Base-by-base conservation (phyloP, 2,888 invertebrate species). In the Cetonia aurata region DNA sequence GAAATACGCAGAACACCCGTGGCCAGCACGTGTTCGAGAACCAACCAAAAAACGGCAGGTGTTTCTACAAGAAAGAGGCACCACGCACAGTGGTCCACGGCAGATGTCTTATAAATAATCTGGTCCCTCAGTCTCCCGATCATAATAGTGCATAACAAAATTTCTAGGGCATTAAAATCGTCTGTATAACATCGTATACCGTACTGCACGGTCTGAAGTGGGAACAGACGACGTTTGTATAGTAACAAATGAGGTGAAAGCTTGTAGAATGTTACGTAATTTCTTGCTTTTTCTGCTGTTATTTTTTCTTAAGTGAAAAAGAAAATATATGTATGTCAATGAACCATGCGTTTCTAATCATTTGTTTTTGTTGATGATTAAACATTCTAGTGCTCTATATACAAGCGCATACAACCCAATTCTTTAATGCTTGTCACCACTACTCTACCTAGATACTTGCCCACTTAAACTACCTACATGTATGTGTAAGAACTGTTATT, bases 61-160 rank as follows among this genome's bases (percentile, higher is more conserved):
- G 67, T 67, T 56, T 56, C 46, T 17, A 42, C 17, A 25, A 31
- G 33, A 48, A 33, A 8, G 37, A 37, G 57, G 67, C 56, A 37
- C 37, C 31, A 33, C 17, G 42, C 17, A 25, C 31, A 55, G 62
- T 13, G 50, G 50, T 48, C 50, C 62, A 31, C 33, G 33, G 48
- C 67, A 67, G 67, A 67, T 67, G 67, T 67, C 33, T 57, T 46
- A 19, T 46, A 46, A 67, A 37, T 48, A 67, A 67, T 67, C 67
- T 67, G 56, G 44, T 50, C 31, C 50, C 33, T 15, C 33, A 33
- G 12, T 15, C 60, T 62, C 62, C 50, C 10, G 48, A 62, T 44
- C 33, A 17, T 50, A 3, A 37, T 62, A 15, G 37, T 33, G 50
- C 62, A 44, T 17, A 44, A 25, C 25, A 25, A 25, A 25, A 60